Conservation (phyloP, 2,888 invertebrate species). For the Oconnorella tubifera region DNA sequence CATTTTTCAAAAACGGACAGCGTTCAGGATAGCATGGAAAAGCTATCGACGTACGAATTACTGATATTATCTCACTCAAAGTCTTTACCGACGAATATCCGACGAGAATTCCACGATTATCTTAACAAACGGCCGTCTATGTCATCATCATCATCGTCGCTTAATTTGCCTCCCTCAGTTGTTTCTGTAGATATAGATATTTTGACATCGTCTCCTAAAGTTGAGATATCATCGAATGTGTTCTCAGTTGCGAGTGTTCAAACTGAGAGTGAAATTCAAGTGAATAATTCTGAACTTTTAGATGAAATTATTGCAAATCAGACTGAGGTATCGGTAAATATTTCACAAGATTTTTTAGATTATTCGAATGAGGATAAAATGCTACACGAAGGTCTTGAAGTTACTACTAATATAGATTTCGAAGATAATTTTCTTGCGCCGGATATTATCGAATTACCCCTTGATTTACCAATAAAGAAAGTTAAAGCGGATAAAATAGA, state of each 20-base stretch:
- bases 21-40: not conserved
- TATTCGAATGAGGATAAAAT: not conserved
- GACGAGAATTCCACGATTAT: not conserved
- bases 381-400: not conserved
- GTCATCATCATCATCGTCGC: not conserved
- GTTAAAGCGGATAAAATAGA: too few species aligned
- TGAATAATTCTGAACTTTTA: not conserved
- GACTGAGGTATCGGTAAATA: too few species aligned
- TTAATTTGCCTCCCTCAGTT: not conserved
- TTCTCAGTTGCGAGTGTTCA: not conserved
- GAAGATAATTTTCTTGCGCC: not conserved
- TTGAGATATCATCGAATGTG: not conserved
- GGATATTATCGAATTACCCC: too few species aligned
- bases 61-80: not conserved
- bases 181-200: conserved; percentile 1
- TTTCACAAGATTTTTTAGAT: too few species aligned
- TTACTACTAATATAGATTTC: not conserved
- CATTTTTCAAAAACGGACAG: conserved; percentile 1
- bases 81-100: not conserved
- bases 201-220: not conserved
- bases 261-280: not conserved
- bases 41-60: not conserved
- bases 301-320: not conserved
- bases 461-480: not conserved
- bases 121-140: not conserved